Evolutionary conservation across 1,140 invertebrate species (phyloP).

Genomic region (Drosophila ironensis): DNA sequence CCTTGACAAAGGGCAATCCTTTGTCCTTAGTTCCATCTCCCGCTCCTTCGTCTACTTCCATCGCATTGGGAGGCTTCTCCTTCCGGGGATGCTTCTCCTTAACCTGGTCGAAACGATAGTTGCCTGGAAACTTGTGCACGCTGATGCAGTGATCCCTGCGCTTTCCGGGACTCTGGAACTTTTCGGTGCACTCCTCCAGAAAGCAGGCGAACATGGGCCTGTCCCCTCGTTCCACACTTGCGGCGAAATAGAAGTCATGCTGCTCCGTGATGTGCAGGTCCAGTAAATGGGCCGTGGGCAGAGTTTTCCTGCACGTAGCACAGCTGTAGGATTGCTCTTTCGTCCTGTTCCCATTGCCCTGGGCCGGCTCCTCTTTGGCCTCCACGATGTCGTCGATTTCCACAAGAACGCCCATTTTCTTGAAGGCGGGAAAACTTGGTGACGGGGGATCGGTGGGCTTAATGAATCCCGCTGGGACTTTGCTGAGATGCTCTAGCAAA

Average conservation of each 20-base stretch:
- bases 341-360: neutral
- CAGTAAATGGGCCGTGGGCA: constrained; percentile 86
- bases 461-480: constrained; percentile 12
- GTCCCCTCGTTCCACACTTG: constrained; percentile 83
- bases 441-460: neutral
- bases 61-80: constrained; percentile 2
- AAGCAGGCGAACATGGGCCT: constrained; percentile 87
- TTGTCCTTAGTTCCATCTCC: neutral
- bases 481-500: constrained; percentile 14
- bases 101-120: constrained; percentile 84
- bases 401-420: constrained; percentile 59
- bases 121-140: constrained; percentile 86
- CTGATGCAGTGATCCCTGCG: constrained; percentile 85
- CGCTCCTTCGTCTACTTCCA: constrained; percentile 46
- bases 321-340: constrained; percentile 51
- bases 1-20: constrained; percentile 27
- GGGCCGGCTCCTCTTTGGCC: neutral
- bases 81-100: constrained; percentile 20
- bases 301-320: constrained; percentile 83
- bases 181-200: constrained; percentile 85
- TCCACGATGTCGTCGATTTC: constrained; percentile 41
- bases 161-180: constrained; percentile 83
- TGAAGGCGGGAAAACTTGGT: constrained; percentile 17
- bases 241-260: constrained; percentile 87
- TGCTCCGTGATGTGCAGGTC: constrained; percentile 87